Conservation (phyloP, 2,797 vertebrate genomes). For the Graptemys geographica region DNA sequence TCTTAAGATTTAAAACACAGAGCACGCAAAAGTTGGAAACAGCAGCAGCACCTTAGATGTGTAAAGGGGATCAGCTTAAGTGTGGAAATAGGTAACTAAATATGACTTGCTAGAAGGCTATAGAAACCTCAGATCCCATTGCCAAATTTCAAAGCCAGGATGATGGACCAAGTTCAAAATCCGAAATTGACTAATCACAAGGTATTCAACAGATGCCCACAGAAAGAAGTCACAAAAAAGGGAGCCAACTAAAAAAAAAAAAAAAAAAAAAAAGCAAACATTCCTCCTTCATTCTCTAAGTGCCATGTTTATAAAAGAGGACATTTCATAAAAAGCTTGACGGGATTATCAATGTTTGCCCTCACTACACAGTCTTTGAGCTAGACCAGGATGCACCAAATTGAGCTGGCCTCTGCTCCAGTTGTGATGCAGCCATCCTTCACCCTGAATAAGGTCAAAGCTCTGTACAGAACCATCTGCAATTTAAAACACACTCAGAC, state of each 20-base stretch:
- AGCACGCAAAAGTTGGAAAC: not conserved
- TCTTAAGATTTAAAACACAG: not conserved
- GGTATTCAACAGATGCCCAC: not conserved
- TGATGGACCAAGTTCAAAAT: not conserved
- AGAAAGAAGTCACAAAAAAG: not conserved
- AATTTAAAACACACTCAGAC: not conserved
- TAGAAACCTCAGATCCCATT: not conserved
- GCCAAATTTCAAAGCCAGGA: not conserved
- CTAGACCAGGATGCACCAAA: not conserved
- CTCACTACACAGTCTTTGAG: conserved; percentile 6
- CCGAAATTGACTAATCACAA: not conserved
- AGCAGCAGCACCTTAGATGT: no score
- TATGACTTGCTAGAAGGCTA: not conserved
- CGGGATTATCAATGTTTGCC: conserved; percentile 3
- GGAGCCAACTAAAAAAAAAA: not conserved
- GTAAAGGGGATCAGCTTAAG: no score
- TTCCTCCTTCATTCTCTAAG: conserved; percentile 15
- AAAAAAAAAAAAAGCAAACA: not conserved
- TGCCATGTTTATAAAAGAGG: conserved; percentile 7
- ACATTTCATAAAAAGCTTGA: conserved; percentile 3
- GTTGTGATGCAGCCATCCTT: not conserved
- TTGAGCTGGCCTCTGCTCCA: not conserved
- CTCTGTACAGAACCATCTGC: fast-evolving
- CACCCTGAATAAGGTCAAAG: not conserved
- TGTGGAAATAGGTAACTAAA: not conserved